Base-by-base conservation (phyloP, 1,140 invertebrate species). In the Caenorhabditis remanei region DNA sequence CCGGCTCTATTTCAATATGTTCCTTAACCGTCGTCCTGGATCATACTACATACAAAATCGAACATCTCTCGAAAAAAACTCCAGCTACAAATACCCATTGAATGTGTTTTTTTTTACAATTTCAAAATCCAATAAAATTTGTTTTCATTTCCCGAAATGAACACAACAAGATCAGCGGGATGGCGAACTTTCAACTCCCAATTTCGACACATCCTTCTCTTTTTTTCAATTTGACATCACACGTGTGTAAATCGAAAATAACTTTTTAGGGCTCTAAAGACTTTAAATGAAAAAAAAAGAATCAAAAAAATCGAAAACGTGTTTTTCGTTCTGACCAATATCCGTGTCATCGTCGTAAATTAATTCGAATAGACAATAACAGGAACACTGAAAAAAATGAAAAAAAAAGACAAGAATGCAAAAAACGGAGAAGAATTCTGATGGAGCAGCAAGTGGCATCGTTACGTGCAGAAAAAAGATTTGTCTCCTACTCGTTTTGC, bases 381-480 rank as follows among this genome's bases (percentile, higher is more conserved):
- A 11, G 32, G 61, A 63, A 63, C n/a, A n/a, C 19, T 21, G 71
- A 79, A 50, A 41, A 4, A 24, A 79, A 50, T 50, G 19, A 7
- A 3, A 63, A 40, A 63, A 79, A 79, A 79, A 32, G 32, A 32
- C 1, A 32, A 32, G 2, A 32, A 32, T 32, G 32, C 32, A 32
- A 32, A n/a, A n/a, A n/a, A n/a, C n/a, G n/a, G 5, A 21, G 43
- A 50, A 21, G 21, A 79, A 79, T 50, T 79, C 71, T 50, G 46
- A 79, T 79, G 41, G 19, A 32, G 53, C 7, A 79, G 71, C 71
- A 79, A 79, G 71, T 79, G 46, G 71, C 71, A 79, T 79, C 71
- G 71, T 79, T 79, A 79, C 71, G 71, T 79, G 71, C 71, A 79
- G 71, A 79, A 79, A 13, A 13, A 79, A 16, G 65, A 40, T 40